Evolutionary conservation across 2,888 invertebrate species (phyloP), one percentile per base, ranked within the genome.

Genomic region (Euproctis similis): DNA sequence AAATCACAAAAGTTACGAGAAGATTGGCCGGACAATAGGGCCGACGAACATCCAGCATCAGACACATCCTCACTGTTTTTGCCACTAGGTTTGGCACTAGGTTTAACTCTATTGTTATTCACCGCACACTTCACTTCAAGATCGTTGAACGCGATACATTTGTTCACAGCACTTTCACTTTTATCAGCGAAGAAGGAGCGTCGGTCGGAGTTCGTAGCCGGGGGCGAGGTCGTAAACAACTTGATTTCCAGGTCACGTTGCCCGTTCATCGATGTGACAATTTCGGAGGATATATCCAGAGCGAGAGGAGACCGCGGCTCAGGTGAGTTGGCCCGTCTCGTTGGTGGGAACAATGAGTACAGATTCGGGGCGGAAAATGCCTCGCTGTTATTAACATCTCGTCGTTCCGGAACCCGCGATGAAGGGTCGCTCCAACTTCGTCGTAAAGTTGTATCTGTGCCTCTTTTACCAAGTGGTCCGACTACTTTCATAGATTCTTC

Each of bases 161-260:
- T 71, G 70, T 72, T 72, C 63, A 69, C 70, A 54, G 58, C 80
- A 84, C 82, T 82, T 77, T 78, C 81, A 77, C 78, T 76, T 73
- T 75, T 78, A 53, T 77, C 80, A 51, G 68, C 77, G 58, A 82
- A 80, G 65, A 84, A 82, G 62, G 81, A 77, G 56, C 74, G 71
- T 48, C 73, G 73, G 46, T 76, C 76, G 57, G 69, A 60, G 65
- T 68, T 73, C 46, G 74, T 65, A 46, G 80, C 77, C 59, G 84
- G 71, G 42, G 87, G 85, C 59, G 87, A 86, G 51, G 89, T 87
- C 46, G 90, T 89, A 73, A 90, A 92, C 72, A 92, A 90, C 66
- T 90, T 91, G 50, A 92, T 92, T 76, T 92, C 92, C 62, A 92
- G 76, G 71, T 92, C 92, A 36, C 92, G 86, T 62, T 92, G 92